Evolutionary conservation across 1,140 invertebrate genomes (phyloP).

Genomic region (Chionoecetes opilio): DNA sequence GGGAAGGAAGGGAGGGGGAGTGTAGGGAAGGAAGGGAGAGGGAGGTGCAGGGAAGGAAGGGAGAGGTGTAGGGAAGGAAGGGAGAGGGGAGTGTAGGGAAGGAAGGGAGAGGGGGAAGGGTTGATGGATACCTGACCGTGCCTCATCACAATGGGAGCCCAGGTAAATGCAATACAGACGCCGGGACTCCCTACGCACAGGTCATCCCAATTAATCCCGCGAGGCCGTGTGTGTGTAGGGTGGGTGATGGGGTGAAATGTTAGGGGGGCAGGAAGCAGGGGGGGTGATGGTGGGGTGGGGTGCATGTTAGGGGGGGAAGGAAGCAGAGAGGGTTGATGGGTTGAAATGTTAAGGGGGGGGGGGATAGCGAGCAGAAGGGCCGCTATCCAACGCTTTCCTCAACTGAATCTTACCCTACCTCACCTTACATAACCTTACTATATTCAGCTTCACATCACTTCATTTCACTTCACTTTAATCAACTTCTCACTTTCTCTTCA

Average conservation of each 20-base stretch:
- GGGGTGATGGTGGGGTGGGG: no score
- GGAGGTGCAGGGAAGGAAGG: background rate
- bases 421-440: background rate
- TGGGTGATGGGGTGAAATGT: no score
- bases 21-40: background rate
- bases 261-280: no score
- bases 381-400: background rate
- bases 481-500: no score
- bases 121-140: background rate
- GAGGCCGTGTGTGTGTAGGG: background rate
- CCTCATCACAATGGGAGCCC: background rate
- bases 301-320: no score
- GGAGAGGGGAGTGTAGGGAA: background rate
- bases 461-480: background rate
- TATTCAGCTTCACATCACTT: background rate
- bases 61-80: no score
- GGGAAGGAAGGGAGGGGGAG: background rate
- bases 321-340: no score
- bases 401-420: background rate
- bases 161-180: background rate
- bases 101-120: background rate
- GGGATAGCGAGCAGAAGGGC: no score
- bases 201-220: background rate
- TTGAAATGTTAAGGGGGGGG: no score
- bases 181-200: background rate